phyloP scores from a whole-genome alignment of 2,113 vertebrate species.

The Leucopsar rothschildi region DNA sequence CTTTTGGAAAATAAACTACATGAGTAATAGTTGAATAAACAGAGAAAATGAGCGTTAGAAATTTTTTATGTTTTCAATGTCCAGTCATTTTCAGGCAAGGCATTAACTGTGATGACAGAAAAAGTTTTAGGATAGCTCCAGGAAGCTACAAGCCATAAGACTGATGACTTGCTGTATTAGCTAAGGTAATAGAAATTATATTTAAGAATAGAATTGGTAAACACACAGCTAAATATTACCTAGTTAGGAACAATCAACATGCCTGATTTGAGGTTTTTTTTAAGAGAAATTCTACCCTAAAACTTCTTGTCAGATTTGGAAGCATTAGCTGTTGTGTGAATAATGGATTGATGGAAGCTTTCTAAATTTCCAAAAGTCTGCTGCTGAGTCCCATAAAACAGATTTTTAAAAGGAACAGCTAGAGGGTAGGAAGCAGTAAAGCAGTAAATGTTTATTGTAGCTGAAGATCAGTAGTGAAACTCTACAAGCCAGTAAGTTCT shows the following conservation, averaged over 20 bases:
- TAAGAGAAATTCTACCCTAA: not conserved
- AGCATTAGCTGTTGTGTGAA: not conserved
- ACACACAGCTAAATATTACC: not conserved
- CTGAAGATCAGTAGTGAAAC: not conserved
- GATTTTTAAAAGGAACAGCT: not conserved
- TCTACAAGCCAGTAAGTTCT: not conserved
- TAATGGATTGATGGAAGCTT: not conserved
- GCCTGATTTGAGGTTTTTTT: not conserved
- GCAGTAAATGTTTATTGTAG: not conserved
- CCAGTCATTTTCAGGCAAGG: not conserved
- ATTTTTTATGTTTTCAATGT: not conserved
- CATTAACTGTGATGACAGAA: not conserved
- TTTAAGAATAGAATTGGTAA: not conserved
- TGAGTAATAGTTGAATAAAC: not conserved
- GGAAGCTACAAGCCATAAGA: not conserved
- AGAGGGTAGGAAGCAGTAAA: not conserved
- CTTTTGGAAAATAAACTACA: not conserved
- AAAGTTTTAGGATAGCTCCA: not conserved
- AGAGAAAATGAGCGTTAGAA: not conserved
- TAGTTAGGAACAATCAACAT: not conserved
- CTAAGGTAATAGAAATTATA: not conserved
- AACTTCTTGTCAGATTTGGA: not conserved
- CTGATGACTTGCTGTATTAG: not conserved
- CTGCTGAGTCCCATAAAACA: not conserved
- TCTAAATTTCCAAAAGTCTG: not conserved